Evolutionary conservation across 2,888 invertebrate species (phyloP), one percentile per base, ranked within the genome.

Genomic region (Caenorhabditis macrosperma): DNA sequence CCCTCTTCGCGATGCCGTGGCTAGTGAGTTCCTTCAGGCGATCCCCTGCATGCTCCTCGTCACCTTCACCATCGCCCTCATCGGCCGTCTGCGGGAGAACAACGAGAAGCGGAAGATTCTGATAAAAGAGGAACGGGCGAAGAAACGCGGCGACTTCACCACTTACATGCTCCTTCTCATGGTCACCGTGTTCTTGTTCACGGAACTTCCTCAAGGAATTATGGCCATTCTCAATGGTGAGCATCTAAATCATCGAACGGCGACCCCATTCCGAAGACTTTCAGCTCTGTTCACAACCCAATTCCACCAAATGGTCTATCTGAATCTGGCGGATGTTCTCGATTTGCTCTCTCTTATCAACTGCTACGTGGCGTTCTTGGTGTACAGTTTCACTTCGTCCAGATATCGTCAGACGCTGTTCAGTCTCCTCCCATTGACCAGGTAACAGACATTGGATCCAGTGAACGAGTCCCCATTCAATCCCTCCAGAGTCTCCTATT

Each of bases 151-250:
- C 15, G 84, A 84, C 59, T 67, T 84, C 55, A 84, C 84, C 5
- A 84, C 82, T 3, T 81, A 79, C 48, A 82, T 84, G 84, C 91
- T 95, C 41, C 94, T 95, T 67, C 93, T 94, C 0, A 94, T 95
- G 30, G 94, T 95, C n/a, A 92, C 94, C 60, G 92, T 94, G 72
- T 94, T 95, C 91, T 92, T 94, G 48, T 89, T 94, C n/a, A 94
- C 94, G 86, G 94, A 95, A 90, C 92, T 94, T 55, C 94, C 94
- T 0, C 89, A 89, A 67, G 89, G 89, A 20, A 78, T 86, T 17
- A 82, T 86, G 66, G 86, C 86, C 1, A 83, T 87, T 54, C 61
- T 86, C 44, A 86, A 85, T 52, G 86, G 86, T 86, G 22, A 17
- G 59, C 46, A 57, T 17, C 38, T n/a, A 35, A 35, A 35, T 24